Evolutionary conservation across 1,140 invertebrate species (phyloP), one percentile per base, ranked within the genome.

Genomic region (Eciton burchellii): DNA sequence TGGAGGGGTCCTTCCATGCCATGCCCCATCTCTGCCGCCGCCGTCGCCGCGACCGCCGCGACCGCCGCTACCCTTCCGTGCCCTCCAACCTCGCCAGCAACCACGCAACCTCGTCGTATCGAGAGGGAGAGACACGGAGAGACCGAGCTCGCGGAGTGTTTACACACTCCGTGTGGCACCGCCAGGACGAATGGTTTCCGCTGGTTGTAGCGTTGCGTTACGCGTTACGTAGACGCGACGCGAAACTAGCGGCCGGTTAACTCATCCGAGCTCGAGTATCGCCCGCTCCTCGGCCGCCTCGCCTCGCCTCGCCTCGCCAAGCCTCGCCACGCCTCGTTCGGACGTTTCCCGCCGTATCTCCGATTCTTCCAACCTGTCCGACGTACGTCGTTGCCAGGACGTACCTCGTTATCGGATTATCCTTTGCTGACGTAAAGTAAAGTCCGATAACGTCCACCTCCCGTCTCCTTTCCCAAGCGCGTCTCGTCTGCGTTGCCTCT

Each of bases 111-210:
- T 79, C 86, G 79, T 79, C 86, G 79, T 88, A 83, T 26, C 73
- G 60, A 71, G 68, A 81, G 77, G 26, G 56, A 43, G 26, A 43
- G 29, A 63, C n/a, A n/a, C n/a, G n/a, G 68, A 70, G 81, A 81
- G 56, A 66, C 82, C 62, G 41, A 45, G 45, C 59, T 77, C 54
- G 29, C 56, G 85, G 56, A 71, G 77, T 88, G 83, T 88, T 88
- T 87, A 88, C 86, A 84, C 72, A 84, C 86, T 82, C 65, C 66
- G 57, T 84, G 86, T 84, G 86, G 85, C 83, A 82, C 63, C 84
- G 85, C 82, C 71, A 74, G 85, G 76, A 88, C 85, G 84, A 88
- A 88, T 88, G 86, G 85, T 88, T 87, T 82, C 74, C 84, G 76
- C n/a, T n/a, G n/a, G n/a, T n/a, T n/a, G 77, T 79, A 54, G 49